These are phyloP conservation scores for Macrosteles quadrilineatus DNA, from an alignment of 1,140 invertebrate species.

Conservation along the genomic window DNA sequence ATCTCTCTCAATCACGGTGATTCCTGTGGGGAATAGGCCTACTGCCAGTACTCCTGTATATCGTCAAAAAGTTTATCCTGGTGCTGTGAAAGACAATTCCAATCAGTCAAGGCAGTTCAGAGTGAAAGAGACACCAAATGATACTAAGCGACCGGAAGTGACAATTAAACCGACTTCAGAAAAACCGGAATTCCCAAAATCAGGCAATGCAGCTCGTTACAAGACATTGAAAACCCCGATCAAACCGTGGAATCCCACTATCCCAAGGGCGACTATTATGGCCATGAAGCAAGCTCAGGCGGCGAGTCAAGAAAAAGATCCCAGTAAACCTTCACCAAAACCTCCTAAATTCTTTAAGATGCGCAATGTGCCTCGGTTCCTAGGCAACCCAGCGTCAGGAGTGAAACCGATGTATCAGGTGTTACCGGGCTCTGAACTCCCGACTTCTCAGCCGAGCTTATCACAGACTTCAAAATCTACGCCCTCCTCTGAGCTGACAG, in stretches of 20 bases:
- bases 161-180: conserved; percentile 10
- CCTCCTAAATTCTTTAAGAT: conserved; percentile 61
- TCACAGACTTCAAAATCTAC: not conserved
- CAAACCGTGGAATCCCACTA: conserved; percentile 60
- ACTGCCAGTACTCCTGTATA: not conserved
- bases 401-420: conserved; percentile 62
- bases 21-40: too few species aligned
- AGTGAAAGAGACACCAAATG: not conserved
- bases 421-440: conserved; percentile 17
- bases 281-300: conserved; percentile 49
- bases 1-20: too few species aligned
- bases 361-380: conserved; percentile 58
- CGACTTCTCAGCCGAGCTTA: not conserved
- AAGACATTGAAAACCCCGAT: conserved; percentile 60
- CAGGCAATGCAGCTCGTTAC: conserved; percentile 49
- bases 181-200: conserved; percentile 34
- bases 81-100: conserved; percentile 5
- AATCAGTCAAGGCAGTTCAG: not conserved
- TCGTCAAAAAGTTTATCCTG: conserved; percentile 27
- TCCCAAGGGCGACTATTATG: conserved; percentile 55
- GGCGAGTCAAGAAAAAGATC: conserved; percentile 42
- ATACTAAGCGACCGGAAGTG: not conserved
- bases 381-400: conserved; percentile 62
- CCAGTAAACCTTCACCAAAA: conserved; percentile 50
- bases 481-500: conserved; percentile 48